Conservation (phyloP, 1,140 invertebrate species). For the Bombus cullumanus region DNA sequence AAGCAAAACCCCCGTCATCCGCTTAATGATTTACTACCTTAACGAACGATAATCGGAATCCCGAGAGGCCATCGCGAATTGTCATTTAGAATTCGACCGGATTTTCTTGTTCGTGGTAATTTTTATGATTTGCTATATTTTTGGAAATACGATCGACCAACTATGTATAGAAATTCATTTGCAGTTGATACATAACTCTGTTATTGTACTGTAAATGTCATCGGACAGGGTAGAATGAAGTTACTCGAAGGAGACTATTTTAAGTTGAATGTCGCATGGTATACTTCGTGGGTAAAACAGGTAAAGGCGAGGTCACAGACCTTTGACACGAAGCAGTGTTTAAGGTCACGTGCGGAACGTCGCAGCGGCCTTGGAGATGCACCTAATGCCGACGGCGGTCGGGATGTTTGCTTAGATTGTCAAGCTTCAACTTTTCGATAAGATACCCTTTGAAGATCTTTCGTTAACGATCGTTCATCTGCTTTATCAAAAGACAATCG, state of each 20-base stretch:
- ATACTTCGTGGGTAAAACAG: background rate
- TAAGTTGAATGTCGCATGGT: background rate
- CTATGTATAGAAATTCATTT: background rate
- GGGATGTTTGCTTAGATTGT: background rate
- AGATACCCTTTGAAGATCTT: background rate
- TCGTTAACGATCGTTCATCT: background rate
- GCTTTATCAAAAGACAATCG: background rate
- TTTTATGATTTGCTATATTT: background rate
- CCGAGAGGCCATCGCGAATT: background rate
- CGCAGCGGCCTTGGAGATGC: background rate
- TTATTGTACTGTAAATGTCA: too few species aligned
- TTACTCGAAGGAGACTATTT: background rate
- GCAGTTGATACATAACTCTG: background rate
- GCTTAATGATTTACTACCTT: conserved; percentile 24
- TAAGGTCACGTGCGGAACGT: conserved; percentile 22
- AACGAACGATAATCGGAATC: conserved; percentile 15
- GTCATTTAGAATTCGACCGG: background rate
- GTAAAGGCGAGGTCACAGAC: conserved; percentile 8
- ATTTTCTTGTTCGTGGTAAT: too few species aligned
- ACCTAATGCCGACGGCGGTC: background rate
- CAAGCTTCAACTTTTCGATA: background rate
- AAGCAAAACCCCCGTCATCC: background rate
- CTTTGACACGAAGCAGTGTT: conserved; percentile 12
- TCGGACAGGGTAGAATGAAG: background rate
- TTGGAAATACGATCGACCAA: background rate